Percentiles rank a stretch among this genome's conserved stretches.
Evolutionary conservation across 2,888 invertebrate species (phyloP).

Genomic region (Cenopis cana): DNA sequence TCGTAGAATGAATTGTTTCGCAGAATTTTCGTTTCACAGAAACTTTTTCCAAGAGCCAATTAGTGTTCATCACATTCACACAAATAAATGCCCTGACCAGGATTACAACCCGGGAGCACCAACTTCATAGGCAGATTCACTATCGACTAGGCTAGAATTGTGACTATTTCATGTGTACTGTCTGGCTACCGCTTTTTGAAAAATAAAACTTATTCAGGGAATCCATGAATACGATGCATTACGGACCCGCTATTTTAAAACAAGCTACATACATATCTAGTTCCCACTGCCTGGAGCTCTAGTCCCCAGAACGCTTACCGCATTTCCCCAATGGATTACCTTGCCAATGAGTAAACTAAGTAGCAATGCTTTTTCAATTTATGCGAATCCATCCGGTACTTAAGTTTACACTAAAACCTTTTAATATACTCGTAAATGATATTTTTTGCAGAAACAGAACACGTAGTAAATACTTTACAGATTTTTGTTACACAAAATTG

Average conservation of each 20-base stretch:
- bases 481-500: too few species aligned
- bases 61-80: too few species aligned
- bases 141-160: too few species aligned
- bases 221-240: not conserved
- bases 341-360: not conserved
- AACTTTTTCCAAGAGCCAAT: too few species aligned
- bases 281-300: not conserved
- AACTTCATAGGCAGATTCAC: too few species aligned
- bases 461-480: too few species aligned
- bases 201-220: not conserved
- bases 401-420: not conserved
- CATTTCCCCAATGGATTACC: not conserved
- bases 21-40: too few species aligned
- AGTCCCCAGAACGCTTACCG: not conserved
- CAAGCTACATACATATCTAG: not conserved
- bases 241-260: not conserved
- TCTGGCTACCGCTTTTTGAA: not conserved
- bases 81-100: too few species aligned
- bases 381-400: not conserved
- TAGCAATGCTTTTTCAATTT: not conserved
- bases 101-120: too few species aligned
- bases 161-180: too few species aligned
- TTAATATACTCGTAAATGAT: not conserved
- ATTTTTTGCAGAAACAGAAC: not conserved
- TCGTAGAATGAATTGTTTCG: too few species aligned